Evolutionary conservation across 2,113 vertebrate genomes (phyloP), one percentile per base, ranked within the genome.

Genomic region (Dolichotis patagonum): DNA sequence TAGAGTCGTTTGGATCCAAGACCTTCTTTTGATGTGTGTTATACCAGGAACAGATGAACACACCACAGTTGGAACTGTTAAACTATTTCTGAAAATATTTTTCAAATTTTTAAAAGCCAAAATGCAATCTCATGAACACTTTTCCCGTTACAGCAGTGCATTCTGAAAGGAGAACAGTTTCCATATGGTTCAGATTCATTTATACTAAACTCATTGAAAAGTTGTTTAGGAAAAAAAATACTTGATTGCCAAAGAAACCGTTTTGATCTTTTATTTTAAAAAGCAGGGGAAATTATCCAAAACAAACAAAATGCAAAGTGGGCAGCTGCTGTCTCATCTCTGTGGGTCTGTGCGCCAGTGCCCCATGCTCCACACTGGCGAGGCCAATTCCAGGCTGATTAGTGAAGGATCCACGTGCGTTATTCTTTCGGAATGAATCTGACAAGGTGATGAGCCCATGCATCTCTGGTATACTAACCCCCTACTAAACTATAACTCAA

Each of bases 131-230:
- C 85, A 94, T 96, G 96, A 97, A 97, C 96, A 97, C 95, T 88
- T 95, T 88, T 90, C 71, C 85, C 94, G 96, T 96, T 96, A 97
- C 96, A 93, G 90, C 94, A 49, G 22, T 91, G 77, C 80, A 10
- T 96, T 77, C 78, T 96, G 81, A 85, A 63, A 96, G 38, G 41
- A 73, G 95, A 97, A 95, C 78, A 83, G 60, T 94, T 56, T 81
- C 95, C 98, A 97, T 98, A 83, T 97, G 97, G 65, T 92, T 97
- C 60, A 95, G 60, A 97, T 97, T 97, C 96, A 95, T 98, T 97
- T 97, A 96, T 90, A 97, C 97, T 92, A 94, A 97, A 96, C 81
- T 97, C 95, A 96, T 98, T 96, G 97, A 93, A 97, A 96, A 95
- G 92, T 96, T 97, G 95, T 97, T 96, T 95, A n/a, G 80, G 38